A percentile compares a stretch with the other conserved stretches of the same genome.
Conservation (phyloP, 2,797 vertebrate genomes). For the Ctenochaetus hawaiiensis region DNA sequence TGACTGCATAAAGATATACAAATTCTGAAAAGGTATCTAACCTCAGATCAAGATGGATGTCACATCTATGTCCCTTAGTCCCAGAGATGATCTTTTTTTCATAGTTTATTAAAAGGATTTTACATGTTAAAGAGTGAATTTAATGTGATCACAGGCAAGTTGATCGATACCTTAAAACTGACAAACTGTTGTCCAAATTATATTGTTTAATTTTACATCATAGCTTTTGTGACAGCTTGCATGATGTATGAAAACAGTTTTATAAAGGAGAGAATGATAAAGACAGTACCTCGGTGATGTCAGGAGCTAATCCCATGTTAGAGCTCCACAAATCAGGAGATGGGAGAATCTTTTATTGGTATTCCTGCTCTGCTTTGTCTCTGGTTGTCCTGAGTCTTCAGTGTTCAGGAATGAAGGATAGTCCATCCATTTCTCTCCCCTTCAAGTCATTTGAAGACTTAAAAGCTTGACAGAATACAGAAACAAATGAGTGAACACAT, state of each 20-base stretch:
- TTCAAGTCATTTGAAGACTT: slow-evolving; percentile 36
- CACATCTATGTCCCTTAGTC: too few relatives aligned
- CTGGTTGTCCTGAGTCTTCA: slow-evolving; percentile 12
- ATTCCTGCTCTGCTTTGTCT: slow-evolving; percentile 17
- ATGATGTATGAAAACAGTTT: slow-evolving; percentile 14
- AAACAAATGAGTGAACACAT: not conserved
- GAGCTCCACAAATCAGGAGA: slow-evolving; percentile 49
- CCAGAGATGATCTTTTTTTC: not conserved
- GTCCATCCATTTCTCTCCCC: slow-evolving; percentile 20
- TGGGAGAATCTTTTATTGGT: slow-evolving; percentile 2
- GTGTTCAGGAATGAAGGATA: slow-evolving; percentile 5
- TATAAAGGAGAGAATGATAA: not conserved
- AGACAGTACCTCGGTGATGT: slow-evolving; percentile 58
- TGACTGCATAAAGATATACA: too few relatives aligned
- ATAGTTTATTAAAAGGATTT: not conserved
- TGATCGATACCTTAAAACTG: not conserved
- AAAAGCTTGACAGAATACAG: not conserved
- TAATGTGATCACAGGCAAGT: slow-evolving; percentile 18
- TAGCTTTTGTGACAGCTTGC: not conserved
- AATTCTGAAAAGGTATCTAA: too few relatives aligned
- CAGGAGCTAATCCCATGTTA: slow-evolving; percentile 76
- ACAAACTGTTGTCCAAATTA: slow-evolving; percentile 27
- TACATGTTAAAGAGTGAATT: not conserved
- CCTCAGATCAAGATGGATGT: too few relatives aligned
- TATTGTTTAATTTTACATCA: not conserved